A percentile compares a stretch with the other conserved stretches of the same genome.
Evolutionary conservation across 2,113 vertebrate genomes (phyloP).

Genomic region (Amphiprion percula): DNA sequence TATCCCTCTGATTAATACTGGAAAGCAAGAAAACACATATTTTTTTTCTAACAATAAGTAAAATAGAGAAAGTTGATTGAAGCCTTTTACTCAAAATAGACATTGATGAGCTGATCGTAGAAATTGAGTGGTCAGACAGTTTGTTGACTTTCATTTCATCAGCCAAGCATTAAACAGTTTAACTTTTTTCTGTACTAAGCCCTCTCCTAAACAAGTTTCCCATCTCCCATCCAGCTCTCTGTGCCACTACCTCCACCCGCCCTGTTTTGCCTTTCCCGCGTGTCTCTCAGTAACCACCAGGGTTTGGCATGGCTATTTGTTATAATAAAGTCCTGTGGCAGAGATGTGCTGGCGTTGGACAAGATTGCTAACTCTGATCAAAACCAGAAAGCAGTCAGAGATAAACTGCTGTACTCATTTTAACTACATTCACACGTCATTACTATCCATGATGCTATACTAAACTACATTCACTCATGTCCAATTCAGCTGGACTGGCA

Average conservation of each 20-base stretch:
- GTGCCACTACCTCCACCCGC: no score
- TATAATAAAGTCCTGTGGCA: background rate
- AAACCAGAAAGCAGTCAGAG: background rate
- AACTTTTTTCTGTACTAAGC: no score
- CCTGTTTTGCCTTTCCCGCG: background rate
- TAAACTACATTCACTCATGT: background rate
- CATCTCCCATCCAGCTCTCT: no score
- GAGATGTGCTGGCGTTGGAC: background rate
- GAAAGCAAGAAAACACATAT: constrained; percentile 27
- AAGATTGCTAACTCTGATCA: background rate
- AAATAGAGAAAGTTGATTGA: constrained; percentile 13
- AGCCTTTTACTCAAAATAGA: constrained; percentile 5
- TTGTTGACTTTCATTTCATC: constrained; percentile 45
- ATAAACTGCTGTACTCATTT: background rate
- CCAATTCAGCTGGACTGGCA: background rate
- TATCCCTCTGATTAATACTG: background rate
- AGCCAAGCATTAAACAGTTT: background rate
- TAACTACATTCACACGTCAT: no score
- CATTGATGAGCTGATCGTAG: constrained; percentile 57
- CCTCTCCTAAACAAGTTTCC: no score
- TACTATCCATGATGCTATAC: no score
- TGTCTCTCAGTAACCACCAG: constrained; percentile 1
- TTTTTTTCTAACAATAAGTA: constrained; percentile 68
- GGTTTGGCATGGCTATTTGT: background rate
- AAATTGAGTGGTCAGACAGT: constrained; percentile 37